Evolutionary conservation across 2,113 vertebrate species (phyloP).

Genomic region (Chaetorhynchus papuensis): DNA sequence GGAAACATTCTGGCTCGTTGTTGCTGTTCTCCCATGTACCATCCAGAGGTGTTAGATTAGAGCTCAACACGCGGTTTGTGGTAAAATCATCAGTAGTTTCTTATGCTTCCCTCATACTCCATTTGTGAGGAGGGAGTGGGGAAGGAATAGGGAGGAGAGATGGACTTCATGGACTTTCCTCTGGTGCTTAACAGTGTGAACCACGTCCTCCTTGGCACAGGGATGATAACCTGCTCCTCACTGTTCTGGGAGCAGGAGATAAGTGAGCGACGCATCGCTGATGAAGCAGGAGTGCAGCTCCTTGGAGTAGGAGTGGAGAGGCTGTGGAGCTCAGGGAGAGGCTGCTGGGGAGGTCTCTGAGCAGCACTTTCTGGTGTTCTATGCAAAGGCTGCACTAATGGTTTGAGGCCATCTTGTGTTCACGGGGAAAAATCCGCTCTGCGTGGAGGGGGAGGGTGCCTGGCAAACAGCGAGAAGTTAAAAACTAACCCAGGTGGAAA

Average conservation of each 20-base stretch:
- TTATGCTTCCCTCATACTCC: background rate
- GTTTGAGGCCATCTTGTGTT: conserved; percentile 37
- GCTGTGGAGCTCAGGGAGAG: background rate
- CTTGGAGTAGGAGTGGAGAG: background rate
- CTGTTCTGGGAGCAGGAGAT: background rate
- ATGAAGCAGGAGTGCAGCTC: background rate
- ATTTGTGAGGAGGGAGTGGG: background rate
- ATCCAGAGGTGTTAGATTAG: background rate
- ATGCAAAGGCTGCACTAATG: background rate
- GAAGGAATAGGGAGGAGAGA: background rate
- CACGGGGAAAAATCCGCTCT: background rate
- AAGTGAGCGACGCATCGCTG: background rate
- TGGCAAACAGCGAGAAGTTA: background rate
- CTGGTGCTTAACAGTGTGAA: background rate
- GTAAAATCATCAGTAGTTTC: background rate
- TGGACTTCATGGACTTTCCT: background rate
- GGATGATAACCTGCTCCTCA: background rate
- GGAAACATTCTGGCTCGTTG: background rate
- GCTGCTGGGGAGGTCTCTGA: background rate
- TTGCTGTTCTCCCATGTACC: background rate
- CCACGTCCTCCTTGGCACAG: background rate
- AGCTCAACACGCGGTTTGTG: accelerated
- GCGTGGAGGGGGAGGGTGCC: background rate
- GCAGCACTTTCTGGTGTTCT: background rate
- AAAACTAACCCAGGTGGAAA: background rate